phyloP scores from a whole-genome alignment of 1,140 invertebrate genomes.

The Drosophila biarmipes region DNA sequence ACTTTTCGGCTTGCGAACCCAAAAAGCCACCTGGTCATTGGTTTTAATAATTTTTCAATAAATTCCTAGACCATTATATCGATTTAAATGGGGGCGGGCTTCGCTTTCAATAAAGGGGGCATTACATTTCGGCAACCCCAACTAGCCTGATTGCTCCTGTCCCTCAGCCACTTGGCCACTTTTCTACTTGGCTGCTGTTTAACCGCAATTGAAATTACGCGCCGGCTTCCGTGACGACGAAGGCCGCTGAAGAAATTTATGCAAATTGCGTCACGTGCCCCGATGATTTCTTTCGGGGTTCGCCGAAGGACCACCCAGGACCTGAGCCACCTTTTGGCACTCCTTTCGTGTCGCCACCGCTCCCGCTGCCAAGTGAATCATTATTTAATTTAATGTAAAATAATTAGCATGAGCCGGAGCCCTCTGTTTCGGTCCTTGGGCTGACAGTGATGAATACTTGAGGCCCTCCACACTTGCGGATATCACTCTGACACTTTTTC shows the following conservation, averaged over 20 bases:
- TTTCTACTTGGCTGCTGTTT: constrained; percentile 81
- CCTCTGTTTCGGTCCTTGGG: constrained; percentile 3
- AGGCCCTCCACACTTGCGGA: constrained; percentile 25
- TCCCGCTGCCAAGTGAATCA: constrained; percentile 72
- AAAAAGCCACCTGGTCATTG: constrained; percentile 7
- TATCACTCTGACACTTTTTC: constrained; percentile 20
- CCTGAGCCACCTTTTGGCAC: constrained; percentile 51
- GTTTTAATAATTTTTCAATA: constrained; percentile 77
- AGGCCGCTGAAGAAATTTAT: constrained; percentile 72
- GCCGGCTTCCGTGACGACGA: constrained; percentile 69
- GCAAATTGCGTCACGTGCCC: constrained; percentile 84
- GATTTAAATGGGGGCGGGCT: constrained; percentile 48
- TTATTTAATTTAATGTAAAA: constrained; percentile 85
- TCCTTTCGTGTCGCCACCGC: constrained; percentile 36
- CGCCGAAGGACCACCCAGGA: not conserved
- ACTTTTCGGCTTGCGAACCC: constrained; percentile 41
- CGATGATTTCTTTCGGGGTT: constrained; percentile 76
- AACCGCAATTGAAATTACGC: constrained; percentile 83
- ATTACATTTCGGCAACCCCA: constrained; percentile 56
- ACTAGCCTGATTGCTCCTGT: constrained; percentile 38
- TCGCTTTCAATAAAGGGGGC: constrained; percentile 71
- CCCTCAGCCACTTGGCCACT: constrained; percentile 62
- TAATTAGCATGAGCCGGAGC: constrained; percentile 72
- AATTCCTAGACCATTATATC: constrained; percentile 57
- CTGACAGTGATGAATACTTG: constrained; percentile 74